These are phyloP conservation scores for Macropus fuliginosus DNA, from an alignment of 2,797 vertebrate species.

Conservation along the genomic window DNA sequence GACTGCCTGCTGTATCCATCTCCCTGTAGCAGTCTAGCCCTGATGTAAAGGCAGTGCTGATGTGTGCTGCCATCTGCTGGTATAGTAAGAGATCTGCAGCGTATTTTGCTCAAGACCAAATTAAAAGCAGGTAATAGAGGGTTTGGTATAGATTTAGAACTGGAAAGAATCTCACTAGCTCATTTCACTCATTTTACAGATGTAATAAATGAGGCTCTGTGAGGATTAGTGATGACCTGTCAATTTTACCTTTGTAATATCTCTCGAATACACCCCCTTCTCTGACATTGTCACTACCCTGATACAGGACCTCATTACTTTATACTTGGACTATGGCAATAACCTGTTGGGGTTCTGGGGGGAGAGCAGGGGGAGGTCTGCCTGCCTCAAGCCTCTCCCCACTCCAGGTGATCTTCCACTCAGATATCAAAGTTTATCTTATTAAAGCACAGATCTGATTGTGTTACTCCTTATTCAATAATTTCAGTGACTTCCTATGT, in stretches of 20 bases:
- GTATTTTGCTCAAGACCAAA: background rate
- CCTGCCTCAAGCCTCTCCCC: background rate
- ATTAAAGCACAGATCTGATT: background rate
- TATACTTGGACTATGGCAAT: background rate
- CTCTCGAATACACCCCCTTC: background rate
- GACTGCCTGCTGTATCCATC: background rate
- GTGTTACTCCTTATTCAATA: background rate
- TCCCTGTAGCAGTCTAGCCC: background rate
- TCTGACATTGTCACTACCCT: background rate
- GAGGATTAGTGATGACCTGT: background rate
- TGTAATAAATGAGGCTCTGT: background rate
- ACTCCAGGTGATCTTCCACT: background rate
- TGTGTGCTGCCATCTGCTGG: slow-evolving; percentile 54
- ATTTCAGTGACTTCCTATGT: background rate
- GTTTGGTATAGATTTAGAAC: background rate
- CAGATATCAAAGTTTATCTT: background rate
- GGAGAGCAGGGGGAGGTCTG: background rate
- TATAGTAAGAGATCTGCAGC: background rate
- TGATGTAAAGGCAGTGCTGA: background rate
- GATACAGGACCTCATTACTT: background rate
- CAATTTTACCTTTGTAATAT: background rate
- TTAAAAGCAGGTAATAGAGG: background rate
- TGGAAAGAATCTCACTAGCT: background rate
- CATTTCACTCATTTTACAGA: background rate
- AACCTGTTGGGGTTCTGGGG: background rate